phyloP scores from a whole-genome alignment of 2,797 vertebrate genomes.

The Chaenodraco wilsoni region DNA sequence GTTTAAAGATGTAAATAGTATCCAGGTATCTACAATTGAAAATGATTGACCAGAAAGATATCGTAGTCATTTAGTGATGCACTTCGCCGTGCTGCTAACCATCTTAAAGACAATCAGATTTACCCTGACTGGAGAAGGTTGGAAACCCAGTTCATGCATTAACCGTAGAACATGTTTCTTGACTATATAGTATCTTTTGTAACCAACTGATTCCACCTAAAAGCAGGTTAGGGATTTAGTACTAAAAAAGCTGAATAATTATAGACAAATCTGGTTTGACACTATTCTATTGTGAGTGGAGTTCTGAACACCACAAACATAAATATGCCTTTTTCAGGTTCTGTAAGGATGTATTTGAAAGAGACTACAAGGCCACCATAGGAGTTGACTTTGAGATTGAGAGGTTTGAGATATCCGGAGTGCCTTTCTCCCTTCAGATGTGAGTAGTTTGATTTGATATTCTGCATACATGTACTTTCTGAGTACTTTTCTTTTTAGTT shows the following conservation, averaged over 20 bases:
- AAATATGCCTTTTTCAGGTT: constrained; percentile 80
- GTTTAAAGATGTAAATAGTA: not conserved
- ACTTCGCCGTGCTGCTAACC: too few relatives aligned
- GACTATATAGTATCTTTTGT: not conserved
- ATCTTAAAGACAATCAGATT: too few relatives aligned
- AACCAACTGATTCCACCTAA: not conserved
- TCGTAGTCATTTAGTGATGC: too few relatives aligned
- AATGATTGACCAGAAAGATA: not conserved
- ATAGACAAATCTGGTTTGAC: not conserved
- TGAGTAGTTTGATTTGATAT: constrained; percentile 74
- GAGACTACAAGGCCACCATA: constrained; percentile 93
- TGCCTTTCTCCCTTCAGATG: constrained; percentile 92
- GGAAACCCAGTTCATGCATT: not conserved
- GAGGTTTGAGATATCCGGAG: constrained; percentile 89
- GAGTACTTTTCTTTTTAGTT: too few relatives aligned
- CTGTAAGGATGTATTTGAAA: constrained; percentile 91
- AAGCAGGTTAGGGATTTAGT: not conserved
- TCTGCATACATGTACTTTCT: not conserved
- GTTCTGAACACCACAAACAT: not conserved
- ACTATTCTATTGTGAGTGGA: too few relatives aligned
- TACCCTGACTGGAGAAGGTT: too few relatives aligned
- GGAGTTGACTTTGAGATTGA: constrained; percentile 96
- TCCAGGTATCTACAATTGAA: not conserved
- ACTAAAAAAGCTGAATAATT: too few relatives aligned
- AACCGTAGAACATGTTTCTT: not conserved